Base-by-base conservation (phyloP, 2,113 vertebrate species). In the Cygnus buccinator region DNA sequence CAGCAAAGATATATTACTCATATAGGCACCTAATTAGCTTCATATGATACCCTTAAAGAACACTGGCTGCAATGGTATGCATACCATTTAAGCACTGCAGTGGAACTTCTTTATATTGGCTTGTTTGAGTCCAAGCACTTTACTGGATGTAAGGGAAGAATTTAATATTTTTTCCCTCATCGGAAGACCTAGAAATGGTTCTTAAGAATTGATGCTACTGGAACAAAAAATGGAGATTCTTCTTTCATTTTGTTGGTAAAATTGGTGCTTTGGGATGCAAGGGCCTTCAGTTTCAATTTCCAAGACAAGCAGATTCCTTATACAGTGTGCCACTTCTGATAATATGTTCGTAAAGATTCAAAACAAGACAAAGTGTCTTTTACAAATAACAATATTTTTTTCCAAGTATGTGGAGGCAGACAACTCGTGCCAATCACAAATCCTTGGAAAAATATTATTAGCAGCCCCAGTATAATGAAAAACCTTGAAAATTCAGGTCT, bases 21-120 rank as follows among this genome's bases (percentile, higher is more conserved):
- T 44, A 80, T 22, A 41, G 78, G 41, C 73, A 92, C 9, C 13
- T 83, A 95, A 74, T 85, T 92, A 90, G 8, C 72, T 88, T 70
- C 67, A 93, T 67, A 85, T 57, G 66, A 86, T 93, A 94, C 39
- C 55, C 43, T 87, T 95, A 96, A 94, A 90, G 79, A 89, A 68
- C 78, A 62, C 52, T 59, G 57, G 29, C 73, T 88, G 70, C 83
- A 94, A 93, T 89, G 61, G 23, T 29, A 93, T 91, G 81, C 81
- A 57, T 93, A 23, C 62, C 65, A 67, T 94, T 91, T 90, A 91
- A 86, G 87, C 82, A 75, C 59, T 92, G 44, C 78, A 78, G 31
- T 94, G 87, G 50, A 90, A 95, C 89, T 72, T 17, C 70, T 93
- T 94, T 93, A 59, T 87, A 62, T 68, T 59, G 70, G n/a, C 46